Percentiles rank a stretch among this genome's conserved stretches.
phyloP scores from a whole-genome alignment of 2,113 vertebrate species.

The Pampusana beccarii region DNA sequence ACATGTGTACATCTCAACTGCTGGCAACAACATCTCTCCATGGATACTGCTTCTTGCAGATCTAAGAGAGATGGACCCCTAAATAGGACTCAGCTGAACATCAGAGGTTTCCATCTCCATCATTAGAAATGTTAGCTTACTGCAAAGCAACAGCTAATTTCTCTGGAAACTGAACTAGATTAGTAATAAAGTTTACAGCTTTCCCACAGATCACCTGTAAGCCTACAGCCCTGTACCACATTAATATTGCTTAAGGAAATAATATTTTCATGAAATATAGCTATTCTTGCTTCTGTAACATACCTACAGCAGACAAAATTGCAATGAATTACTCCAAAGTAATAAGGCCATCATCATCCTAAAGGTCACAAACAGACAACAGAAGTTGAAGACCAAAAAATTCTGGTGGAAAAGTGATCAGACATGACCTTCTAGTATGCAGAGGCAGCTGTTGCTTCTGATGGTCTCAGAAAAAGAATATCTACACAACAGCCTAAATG shows the following conservation, averaged over 20 bases:
- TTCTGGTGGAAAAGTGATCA: background rate
- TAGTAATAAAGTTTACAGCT: background rate
- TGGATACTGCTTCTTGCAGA: conserved; percentile 2
- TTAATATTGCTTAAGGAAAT: background rate
- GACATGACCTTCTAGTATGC: background rate
- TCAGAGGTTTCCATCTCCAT: background rate
- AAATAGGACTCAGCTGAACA: background rate
- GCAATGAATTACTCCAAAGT: background rate
- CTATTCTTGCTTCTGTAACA: background rate
- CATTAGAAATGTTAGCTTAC: background rate
- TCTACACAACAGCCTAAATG: background rate
- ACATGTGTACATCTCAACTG: no score
- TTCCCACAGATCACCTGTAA: background rate
- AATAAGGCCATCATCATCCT: background rate
- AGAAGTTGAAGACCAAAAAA: background rate
- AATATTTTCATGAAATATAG: background rate
- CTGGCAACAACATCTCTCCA: no score
- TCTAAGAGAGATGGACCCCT: background rate
- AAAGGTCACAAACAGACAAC: background rate
- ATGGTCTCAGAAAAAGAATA: background rate
- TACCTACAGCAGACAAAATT: background rate
- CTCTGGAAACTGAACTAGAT: background rate
- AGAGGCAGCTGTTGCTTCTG: background rate
- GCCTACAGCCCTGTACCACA: background rate
- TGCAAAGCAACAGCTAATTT: background rate